Conservation (phyloP, 2,888 invertebrate genomes). For the Pegoplata infirma region DNA sequence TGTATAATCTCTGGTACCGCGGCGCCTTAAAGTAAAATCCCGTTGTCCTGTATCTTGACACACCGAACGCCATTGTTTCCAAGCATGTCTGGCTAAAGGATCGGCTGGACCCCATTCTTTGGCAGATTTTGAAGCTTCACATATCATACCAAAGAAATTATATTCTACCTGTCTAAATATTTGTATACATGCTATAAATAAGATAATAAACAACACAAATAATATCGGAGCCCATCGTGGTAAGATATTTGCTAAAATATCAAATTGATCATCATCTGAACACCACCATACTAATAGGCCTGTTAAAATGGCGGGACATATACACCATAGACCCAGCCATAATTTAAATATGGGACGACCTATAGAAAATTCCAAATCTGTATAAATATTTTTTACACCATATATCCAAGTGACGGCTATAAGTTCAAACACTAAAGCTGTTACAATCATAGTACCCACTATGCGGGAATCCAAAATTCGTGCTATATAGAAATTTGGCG, state of each 20-base stretch:
- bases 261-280: constrained; percentile 74
- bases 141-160: constrained; percentile 78
- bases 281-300: constrained; percentile 78
- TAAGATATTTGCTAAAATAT: constrained; percentile 71
- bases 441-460: constrained; percentile 75
- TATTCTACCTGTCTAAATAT: constrained; percentile 78
- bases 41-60: constrained; percentile 78
- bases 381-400: constrained; percentile 77
- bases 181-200: constrained; percentile 76
- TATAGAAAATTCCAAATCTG: constrained; percentile 78
- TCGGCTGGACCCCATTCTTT: constrained; percentile 79
- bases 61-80: constrained; percentile 78
- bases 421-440: constrained; percentile 76
- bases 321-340: constrained; percentile 77
- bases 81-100: constrained; percentile 77
- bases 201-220: constrained; percentile 72
- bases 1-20: constrained; percentile 78
- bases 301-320: constrained; percentile 75
- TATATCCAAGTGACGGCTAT: constrained; percentile 78
- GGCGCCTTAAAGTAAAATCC: constrained; percentile 76
- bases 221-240: constrained; percentile 78
- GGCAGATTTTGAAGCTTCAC: constrained; percentile 77
- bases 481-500: constrained; percentile 74
- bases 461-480: constrained; percentile 75
- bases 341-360: constrained; percentile 76